Conservation (phyloP, 2,797 vertebrate species). For the Melanotaenia trifasciata region DNA sequence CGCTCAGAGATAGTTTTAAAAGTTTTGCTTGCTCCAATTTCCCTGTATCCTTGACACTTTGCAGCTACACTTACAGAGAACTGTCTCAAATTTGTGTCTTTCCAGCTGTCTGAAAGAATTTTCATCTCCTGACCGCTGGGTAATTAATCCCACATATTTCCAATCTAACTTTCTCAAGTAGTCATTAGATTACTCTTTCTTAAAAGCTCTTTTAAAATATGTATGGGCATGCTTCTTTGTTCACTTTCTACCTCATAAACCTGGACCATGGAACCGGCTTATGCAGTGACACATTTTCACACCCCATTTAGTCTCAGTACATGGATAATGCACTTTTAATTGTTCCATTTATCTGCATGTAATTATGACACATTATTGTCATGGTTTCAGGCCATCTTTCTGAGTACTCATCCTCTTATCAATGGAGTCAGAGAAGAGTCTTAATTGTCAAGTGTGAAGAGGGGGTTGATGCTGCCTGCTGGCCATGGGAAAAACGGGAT, state of each 20-base stretch:
- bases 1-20: conserved; percentile 58
- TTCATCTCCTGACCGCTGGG: neutral
- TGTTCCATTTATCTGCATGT: conserved; percentile 56
- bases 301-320: conserved; percentile 42
- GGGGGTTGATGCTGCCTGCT: conserved; percentile 27
- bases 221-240: conserved; percentile 28
- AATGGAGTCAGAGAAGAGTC: conserved; percentile 38
- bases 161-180: neutral
- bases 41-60: conserved; percentile 49
- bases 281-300: conserved; percentile 47
- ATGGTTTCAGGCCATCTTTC: conserved; percentile 34
- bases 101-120: conserved; percentile 35
- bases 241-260: conserved; percentile 29
- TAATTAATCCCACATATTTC: conserved; percentile 8
- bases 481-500: conserved; percentile 38
- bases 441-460: conserved; percentile 45
- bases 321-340: conserved; percentile 46
- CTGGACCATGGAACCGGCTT: conserved; percentile 17
- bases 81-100: conserved; percentile 36
- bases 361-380: conserved; percentile 58
- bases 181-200: neutral
- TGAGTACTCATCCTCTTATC: conserved; percentile 30
- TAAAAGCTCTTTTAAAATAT: neutral
- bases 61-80: conserved; percentile 32
- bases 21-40: conserved; percentile 62